phyloP scores from a whole-genome alignment of 2,113 vertebrate species.

The Sinocyclocheilus anshuiensis region DNA sequence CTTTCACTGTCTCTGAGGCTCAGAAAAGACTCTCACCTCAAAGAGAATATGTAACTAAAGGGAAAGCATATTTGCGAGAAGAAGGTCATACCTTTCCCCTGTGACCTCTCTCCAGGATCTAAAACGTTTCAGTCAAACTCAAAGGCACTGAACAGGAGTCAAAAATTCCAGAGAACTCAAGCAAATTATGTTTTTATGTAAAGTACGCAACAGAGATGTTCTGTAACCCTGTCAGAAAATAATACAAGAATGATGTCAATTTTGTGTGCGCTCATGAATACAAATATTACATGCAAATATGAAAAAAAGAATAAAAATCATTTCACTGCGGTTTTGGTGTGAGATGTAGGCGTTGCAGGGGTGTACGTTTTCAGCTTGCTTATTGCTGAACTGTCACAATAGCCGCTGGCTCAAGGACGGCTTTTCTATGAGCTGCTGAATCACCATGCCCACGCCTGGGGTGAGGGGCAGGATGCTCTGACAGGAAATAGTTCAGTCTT shows the following conservation, averaged over 20 bases:
- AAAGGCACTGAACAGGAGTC: neutral
- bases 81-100: neutral
- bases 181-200: slow-evolving; percentile 10
- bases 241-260: neutral
- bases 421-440: slow-evolving; percentile 70
- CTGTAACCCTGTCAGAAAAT: neutral
- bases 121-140: neutral
- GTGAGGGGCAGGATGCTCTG: slow-evolving; percentile 58
- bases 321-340: slow-evolving; percentile 7
- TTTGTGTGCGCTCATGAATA: neutral
- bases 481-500: slow-evolving; percentile 34
- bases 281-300: slow-evolving; percentile 17
- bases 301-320: neutral
- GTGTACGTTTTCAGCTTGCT: slow-evolving; percentile 48
- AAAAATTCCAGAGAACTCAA: slow-evolving; percentile 21
- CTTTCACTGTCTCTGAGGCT: neutral
- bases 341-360: slow-evolving; percentile 43
- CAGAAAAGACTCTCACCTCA: neutral
- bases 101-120: neutral
- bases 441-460: slow-evolving; percentile 71
- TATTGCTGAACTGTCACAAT: slow-evolving; percentile 58
- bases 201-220: neutral
- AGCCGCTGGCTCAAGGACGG: slow-evolving; percentile 70
- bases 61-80: neutral
- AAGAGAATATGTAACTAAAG: neutral